phyloP scores from a whole-genome alignment of 35 echinoderm and acorn worm species.

The Chiridota heheva region DNA sequence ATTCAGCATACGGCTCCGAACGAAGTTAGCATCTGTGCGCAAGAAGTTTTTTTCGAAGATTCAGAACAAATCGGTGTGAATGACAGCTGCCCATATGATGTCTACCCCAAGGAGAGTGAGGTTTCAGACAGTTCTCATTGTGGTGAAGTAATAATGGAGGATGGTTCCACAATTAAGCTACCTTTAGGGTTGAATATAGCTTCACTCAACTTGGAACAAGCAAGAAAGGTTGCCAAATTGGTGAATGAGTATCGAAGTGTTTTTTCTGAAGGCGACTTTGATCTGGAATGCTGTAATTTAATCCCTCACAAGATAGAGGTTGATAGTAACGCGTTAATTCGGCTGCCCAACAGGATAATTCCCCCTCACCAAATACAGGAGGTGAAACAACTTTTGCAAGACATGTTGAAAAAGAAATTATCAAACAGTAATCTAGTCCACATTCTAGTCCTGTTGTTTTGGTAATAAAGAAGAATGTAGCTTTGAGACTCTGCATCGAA shows the following conservation, averaged over 20 bases:
- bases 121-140: too few species aligned
- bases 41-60: too few species aligned
- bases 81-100: too few species aligned
- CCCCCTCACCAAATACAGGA: too few species aligned
- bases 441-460: not conserved
- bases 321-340: not conserved
- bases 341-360: too few species aligned
- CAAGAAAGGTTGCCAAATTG: not conserved
- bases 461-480: not conserved
- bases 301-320: not conserved
- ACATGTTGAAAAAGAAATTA: not conserved
- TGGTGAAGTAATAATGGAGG: conserved; percentile 7
- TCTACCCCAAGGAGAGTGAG: too few species aligned
- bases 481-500: not conserved
- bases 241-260: not conserved
- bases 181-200: conserved; percentile 1
- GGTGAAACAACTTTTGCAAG: not conserved
- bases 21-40: too few species aligned
- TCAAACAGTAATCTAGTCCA: not conserved
- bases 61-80: too few species aligned
- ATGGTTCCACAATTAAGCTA: not conserved
- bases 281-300: not conserved
- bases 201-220: not conserved
- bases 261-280: not conserved
- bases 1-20: too few species aligned